Evolutionary conservation across 2,888 invertebrate genomes (phyloP).

Genomic region (Protonemura montana): DNA sequence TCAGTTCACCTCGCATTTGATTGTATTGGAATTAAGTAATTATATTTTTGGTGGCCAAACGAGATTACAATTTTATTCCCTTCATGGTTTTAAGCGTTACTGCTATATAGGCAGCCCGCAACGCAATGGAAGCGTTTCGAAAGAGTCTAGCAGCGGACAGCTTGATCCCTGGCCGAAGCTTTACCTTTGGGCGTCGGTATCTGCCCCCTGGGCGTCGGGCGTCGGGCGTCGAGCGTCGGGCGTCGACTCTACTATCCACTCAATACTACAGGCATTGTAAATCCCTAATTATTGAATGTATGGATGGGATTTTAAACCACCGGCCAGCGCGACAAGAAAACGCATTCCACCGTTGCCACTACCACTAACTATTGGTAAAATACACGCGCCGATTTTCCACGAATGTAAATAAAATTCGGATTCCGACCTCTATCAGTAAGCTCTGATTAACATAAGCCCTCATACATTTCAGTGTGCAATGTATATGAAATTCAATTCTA

Average conservation of each 20-base stretch:
- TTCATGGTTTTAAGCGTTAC: too few species aligned
- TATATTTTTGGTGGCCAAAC: neutral
- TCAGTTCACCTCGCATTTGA: neutral
- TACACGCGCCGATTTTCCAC: neutral
- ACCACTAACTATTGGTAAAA: neutral
- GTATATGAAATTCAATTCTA: constrained; percentile 2
- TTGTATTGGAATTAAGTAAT: neutral
- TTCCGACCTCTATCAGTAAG: neutral
- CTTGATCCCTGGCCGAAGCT: too few species aligned
- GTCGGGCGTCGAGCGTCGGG: too few species aligned
- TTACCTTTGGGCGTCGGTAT: too few species aligned
- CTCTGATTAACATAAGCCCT: neutral
- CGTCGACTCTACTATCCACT: too few species aligned
- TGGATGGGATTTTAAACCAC: neutral
- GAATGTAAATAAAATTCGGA: constrained; percentile 4
- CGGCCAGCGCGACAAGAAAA: neutral
- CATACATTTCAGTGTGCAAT: neutral
- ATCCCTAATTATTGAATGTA: neutral
- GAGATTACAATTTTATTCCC: too few species aligned
- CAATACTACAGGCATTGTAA: too few species aligned
- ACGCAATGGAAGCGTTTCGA: too few species aligned
- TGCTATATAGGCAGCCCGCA: too few species aligned
- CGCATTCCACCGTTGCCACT: neutral
- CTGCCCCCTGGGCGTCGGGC: too few species aligned
- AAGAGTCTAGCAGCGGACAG: too few species aligned